Conservation (phyloP, 2,797 vertebrate species). For the Etheostoma perlongum region DNA sequence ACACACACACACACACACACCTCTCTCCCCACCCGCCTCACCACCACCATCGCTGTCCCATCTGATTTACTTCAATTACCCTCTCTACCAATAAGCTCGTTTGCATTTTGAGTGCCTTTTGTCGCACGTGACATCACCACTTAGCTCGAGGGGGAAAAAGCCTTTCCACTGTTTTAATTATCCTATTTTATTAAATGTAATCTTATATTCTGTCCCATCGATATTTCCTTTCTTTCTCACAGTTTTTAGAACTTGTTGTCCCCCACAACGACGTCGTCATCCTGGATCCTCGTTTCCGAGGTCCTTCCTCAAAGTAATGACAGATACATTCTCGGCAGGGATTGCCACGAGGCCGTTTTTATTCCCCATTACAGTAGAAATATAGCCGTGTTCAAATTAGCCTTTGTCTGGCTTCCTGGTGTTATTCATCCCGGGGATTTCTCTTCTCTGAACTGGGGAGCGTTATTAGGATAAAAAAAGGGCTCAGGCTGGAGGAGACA, state of each 20-base stretch:
- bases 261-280: conserved; percentile 20
- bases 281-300: conserved; percentile 29
- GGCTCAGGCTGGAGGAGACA: conserved; percentile 29
- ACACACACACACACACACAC: neutral
- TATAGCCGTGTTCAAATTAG: conserved; percentile 66
- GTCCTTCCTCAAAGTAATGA: conserved; percentile 65
- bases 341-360: conserved; percentile 53
- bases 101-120: conserved; percentile 58
- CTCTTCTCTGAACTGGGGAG: conserved; percentile 28
- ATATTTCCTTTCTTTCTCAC: conserved; percentile 7
- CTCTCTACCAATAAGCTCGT: conserved; percentile 45
- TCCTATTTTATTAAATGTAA: neutral
- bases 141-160: neutral
- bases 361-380: conserved; percentile 70
- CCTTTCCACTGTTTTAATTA: conserved; percentile 33
- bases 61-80: conserved; percentile 62
- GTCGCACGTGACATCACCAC: conserved; percentile 57
- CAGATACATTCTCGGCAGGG: conserved; percentile 23
- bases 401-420: conserved; percentile 67
- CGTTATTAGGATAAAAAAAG: conserved; percentile 76
- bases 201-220: neutral
- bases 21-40: neutral
- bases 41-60: conserved; percentile 43
- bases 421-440: conserved; percentile 57
- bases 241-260: conserved; percentile 17